Percentiles rank a stretch among this genome's conserved stretches.
Conservation (phyloP, 1,140 invertebrate species). For the Formica exsecta region DNA sequence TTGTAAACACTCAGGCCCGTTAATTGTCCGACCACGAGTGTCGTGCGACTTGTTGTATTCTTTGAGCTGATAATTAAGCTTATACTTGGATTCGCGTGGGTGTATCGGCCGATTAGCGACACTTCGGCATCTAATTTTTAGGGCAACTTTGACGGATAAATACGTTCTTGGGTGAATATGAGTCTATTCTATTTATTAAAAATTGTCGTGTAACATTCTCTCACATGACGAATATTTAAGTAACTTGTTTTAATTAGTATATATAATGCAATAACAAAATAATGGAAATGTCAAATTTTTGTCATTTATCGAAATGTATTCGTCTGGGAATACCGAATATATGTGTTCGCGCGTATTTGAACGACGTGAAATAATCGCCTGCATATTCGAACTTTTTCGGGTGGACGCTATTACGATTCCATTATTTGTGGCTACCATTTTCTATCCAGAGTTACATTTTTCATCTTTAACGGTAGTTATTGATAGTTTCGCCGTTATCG, state of each 20-base stretch:
- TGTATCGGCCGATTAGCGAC: slow-evolving; percentile 3
- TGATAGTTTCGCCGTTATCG: slow-evolving; percentile 53
- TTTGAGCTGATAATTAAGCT: slow-evolving; percentile 79
- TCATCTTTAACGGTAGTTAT: slow-evolving; percentile 44
- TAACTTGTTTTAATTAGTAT: slow-evolving; percentile 17
- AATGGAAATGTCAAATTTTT: slow-evolving; percentile 51
- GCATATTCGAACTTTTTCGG: slow-evolving; percentile 38
- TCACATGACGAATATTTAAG: slow-evolving; percentile 29
- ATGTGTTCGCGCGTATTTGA: background rate
- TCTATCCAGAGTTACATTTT: slow-evolving; percentile 44
- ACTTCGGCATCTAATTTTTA: background rate
- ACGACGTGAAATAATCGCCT: slow-evolving; percentile 26
- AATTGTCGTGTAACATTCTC: slow-evolving; percentile 11
- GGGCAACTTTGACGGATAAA: background rate
- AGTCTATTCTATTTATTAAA: slow-evolving; percentile 4
- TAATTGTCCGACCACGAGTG: slow-evolving; percentile 78
- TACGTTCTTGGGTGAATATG: too few species aligned
- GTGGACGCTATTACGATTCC: slow-evolving; percentile 42
- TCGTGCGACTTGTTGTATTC: slow-evolving; percentile 67
- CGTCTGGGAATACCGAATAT: background rate
- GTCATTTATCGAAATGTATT: slow-evolving; percentile 35
- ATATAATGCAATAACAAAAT: slow-evolving; percentile 38
- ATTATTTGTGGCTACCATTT: slow-evolving; percentile 52
- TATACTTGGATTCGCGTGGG: background rate
- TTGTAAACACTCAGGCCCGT: slow-evolving; percentile 82